Base-by-base conservation (phyloP, 2,888 invertebrate genomes). In the Frankliniella fusca region DNA sequence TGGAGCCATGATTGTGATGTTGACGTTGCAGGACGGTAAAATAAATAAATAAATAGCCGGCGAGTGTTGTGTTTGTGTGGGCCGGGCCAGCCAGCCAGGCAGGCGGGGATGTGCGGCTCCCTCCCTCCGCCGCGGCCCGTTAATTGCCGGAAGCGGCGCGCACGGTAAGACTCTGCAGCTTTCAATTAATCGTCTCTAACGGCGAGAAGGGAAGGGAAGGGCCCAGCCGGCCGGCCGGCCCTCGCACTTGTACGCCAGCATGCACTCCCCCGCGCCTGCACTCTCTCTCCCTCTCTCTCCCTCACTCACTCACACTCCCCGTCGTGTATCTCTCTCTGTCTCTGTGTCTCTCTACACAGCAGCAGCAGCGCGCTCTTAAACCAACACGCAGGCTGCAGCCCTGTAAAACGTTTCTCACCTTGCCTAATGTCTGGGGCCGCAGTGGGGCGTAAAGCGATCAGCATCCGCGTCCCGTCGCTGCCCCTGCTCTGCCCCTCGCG, bases 101-200 rank as follows among this genome's bases (percentile, higher is more conserved):
- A 23, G 70, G 70, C 27, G 70, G 8, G 23, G 12, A 76, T 27
- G 70, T 38, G 61, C 61, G 61, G 70, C 70, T n/a, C n/a, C n/a
- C n/a, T n/a, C n/a, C n/a, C n/a, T n/a, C n/a, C n/a, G n/a, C n/a
- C n/a, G n/a, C 38, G 38, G 38, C 38, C 18, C 27, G 70, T 76
- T 76, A 76, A 76, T 76, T 76, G 70, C 70, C 70, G 70, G 70
- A 76, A 76, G 70, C 70, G 23, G 61, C n/a, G 38, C 38, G 38
- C 38, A 38, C 38, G 38, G 38, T 38, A 38, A 38, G 38, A 38
- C 38, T 38, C 38, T 38, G 38, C 38, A 38, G 38, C 70, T 27
- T 76, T 76, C 70, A 76, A 76, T 76, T 76, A 76, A 76, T 76
- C 70, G 70, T 27, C 70, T 23, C 70, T 76, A 76, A 76, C 70